These are phyloP conservation scores for Pogoniulus pusillus DNA, from an alignment of 2,797 vertebrate genomes.

Conservation along the genomic window DNA sequence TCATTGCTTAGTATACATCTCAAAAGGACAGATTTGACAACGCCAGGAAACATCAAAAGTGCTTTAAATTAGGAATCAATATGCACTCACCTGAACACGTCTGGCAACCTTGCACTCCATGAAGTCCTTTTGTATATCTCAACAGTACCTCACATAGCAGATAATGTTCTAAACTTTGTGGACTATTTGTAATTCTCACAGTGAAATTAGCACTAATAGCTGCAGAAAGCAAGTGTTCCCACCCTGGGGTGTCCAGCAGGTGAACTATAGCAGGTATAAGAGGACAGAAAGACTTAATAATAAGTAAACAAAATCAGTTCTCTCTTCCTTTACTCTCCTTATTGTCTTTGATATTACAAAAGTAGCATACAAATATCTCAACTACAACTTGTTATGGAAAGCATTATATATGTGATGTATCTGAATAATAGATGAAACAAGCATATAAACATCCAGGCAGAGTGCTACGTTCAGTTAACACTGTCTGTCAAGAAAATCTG, in stretches of 20 bases:
- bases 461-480: neutral
- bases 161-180: neutral
- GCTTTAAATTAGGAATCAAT: neutral
- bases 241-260: neutral
- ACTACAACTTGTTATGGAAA: neutral
- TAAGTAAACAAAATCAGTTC: neutral
- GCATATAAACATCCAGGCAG: neutral
- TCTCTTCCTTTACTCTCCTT: neutral
- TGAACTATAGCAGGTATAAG: neutral
- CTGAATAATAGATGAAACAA: conserved; percentile 32
- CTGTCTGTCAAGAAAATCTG: conserved; percentile 2
- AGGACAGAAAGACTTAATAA: neutral
- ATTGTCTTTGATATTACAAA: neutral
- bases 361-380: neutral
- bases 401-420: neutral
- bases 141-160: neutral
- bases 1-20: neutral
- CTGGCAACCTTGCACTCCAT: neutral
- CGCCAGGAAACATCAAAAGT: neutral
- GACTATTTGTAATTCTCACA: neutral
- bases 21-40: neutral
- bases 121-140: neutral
- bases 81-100: neutral
- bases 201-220: neutral
- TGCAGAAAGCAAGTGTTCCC: neutral